Conservation (phyloP, 2,797 vertebrate species). For the Yasuhikotakia modesta region DNA sequence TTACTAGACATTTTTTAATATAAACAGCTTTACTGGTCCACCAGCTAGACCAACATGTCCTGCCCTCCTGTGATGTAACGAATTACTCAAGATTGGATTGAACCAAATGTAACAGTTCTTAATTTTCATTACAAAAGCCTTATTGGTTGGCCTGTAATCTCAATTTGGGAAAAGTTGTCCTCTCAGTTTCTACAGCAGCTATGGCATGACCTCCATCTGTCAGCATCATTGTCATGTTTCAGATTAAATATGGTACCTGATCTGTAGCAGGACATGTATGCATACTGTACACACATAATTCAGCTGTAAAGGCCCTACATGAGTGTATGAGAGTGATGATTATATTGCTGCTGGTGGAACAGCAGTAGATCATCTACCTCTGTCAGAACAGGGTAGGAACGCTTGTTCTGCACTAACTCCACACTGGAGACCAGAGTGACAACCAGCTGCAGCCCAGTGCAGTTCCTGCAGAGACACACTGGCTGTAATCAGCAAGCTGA, state of each 20-base stretch:
- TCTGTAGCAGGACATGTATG: background rate
- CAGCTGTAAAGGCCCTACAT: constrained; percentile 4
- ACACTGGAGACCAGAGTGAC: constrained; percentile 27
- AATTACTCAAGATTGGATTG: too few species aligned
- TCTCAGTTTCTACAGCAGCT: background rate
- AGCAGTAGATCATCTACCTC: constrained; percentile 11
- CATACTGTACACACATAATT: background rate
- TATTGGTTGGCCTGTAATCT: background rate
- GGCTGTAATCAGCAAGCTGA: constrained; percentile 10
- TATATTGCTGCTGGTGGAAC: constrained; percentile 7
- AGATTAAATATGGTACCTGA: constrained; percentile 10
- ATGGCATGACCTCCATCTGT: background rate
- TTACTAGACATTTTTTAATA: background rate
- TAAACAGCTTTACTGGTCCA: background rate
- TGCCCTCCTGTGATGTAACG: too few species aligned
- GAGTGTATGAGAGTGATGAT: constrained; percentile 8
- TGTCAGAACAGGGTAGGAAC: constrained; percentile 2
- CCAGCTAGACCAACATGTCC: background rate
- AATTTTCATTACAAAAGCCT: too few species aligned
- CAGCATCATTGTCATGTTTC: background rate
- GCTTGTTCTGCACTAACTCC: constrained; percentile 21
- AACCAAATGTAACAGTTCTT: too few species aligned
- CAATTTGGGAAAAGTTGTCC: background rate
- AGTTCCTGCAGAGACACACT: background rate
- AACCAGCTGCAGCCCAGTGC: constrained; percentile 18